phyloP scores from a whole-genome alignment of 1,140 invertebrate genomes.

The Calycopis cecrops region DNA sequence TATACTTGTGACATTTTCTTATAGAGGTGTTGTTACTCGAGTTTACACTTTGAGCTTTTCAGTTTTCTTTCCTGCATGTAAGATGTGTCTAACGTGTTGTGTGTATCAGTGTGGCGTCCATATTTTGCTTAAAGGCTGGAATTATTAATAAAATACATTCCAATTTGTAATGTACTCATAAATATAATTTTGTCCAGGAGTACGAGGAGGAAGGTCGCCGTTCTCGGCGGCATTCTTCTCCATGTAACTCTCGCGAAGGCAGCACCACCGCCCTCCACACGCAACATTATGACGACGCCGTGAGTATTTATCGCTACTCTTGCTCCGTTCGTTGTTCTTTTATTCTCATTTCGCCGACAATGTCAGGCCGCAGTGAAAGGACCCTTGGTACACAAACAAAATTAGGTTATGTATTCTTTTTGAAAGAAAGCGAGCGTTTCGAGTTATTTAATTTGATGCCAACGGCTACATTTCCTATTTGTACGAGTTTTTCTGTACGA shows the following conservation, averaged over 20 bases:
- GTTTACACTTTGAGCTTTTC: constrained; percentile 22
- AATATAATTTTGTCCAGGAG: constrained; percentile 55
- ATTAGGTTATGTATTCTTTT: constrained; percentile 8
- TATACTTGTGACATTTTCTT: too few relatives aligned
- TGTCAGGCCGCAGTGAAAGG: background rate
- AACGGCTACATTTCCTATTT: background rate
- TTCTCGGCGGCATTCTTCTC: constrained; percentile 79
- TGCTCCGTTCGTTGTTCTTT: background rate
- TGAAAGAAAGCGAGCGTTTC: constrained; percentile 1
- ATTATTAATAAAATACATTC: background rate
- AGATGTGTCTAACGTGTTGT: constrained; percentile 21
- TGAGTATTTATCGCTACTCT: constrained; percentile 64
- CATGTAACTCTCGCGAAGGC: constrained; percentile 76
- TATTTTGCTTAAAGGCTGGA: constrained; percentile 5
- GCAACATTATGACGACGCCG: constrained; percentile 79
- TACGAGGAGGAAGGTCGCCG: constrained; percentile 78
- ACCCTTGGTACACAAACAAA: background rate
- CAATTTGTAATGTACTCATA: constrained; percentile 7
- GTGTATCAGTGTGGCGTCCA: constrained; percentile 18
- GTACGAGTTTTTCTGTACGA: constrained; percentile 2
- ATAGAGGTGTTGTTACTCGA: background rate
- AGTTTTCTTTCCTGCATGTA: constrained; percentile 30
- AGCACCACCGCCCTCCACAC: constrained; percentile 77
- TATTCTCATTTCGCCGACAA: background rate
- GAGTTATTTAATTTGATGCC: constrained; percentile 8